These are phyloP conservation scores for Macrocentrus cingulum DNA, from an alignment of 1,140 invertebrate genomes.

Conservation along the genomic window DNA sequence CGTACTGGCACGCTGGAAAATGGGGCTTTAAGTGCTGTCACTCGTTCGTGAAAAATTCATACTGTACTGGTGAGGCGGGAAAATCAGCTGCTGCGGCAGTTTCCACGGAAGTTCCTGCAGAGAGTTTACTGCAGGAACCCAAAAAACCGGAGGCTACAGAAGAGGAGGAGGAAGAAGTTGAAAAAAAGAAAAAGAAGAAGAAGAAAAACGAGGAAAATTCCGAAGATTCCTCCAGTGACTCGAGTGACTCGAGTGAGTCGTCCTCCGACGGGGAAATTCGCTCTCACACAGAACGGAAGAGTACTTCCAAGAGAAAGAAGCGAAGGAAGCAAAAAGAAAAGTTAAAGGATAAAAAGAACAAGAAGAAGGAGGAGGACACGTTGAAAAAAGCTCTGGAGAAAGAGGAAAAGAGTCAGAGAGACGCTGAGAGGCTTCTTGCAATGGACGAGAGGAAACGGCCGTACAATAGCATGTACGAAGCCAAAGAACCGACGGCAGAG, in stretches of 20 bases:
- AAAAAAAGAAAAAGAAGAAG: not conserved
- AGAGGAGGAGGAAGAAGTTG: conserved; percentile 4
- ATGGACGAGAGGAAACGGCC: conserved; percentile 87
- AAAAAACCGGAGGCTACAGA: not conserved
- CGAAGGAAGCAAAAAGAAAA: conserved; percentile 64
- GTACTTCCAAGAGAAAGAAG: conserved; percentile 59
- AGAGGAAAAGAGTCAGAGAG: conserved; percentile 66
- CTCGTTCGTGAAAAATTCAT: conserved; percentile 88
- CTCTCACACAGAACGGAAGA: conserved; percentile 38
- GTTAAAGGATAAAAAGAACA: conserved; percentile 64
- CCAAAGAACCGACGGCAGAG: conserved; percentile 82
- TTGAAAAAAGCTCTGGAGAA: conserved; percentile 65
- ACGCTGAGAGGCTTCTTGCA: conserved; percentile 67
- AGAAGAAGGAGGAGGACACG: conserved; percentile 58
- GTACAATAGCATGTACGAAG: conserved; percentile 88
- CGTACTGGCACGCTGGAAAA: conserved; percentile 85
- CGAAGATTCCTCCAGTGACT: conserved; percentile 26
- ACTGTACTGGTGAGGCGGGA: conserved; percentile 83
- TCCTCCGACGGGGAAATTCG: conserved; percentile 46
- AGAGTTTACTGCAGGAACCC: not conserved
- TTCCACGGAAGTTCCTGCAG: conserved; percentile 26
- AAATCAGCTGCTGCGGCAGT: conserved; percentile 50
- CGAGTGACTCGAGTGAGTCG: conserved; percentile 36
- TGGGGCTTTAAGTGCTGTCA: conserved; percentile 99
- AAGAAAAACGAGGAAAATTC: conserved; percentile 15